Conservation (phyloP, 2,113 vertebrate species). For the Myotis lucifugus region DNA sequence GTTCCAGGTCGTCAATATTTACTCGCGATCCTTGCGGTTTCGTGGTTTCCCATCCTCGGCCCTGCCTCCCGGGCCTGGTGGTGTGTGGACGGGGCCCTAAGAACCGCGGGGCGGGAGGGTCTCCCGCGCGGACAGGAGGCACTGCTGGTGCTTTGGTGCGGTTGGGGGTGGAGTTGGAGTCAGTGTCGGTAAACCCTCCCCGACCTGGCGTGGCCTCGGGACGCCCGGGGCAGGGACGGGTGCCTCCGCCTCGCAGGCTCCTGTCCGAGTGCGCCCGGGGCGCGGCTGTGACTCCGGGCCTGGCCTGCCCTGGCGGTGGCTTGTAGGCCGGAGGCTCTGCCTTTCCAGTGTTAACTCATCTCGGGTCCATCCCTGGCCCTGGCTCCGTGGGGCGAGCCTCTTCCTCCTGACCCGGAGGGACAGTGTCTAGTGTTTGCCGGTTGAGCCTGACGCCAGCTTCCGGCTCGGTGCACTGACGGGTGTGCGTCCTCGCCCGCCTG, state of each 20-base stretch:
- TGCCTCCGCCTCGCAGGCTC: too few relatives aligned
- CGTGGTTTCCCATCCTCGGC: not conserved
- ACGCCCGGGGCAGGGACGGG: too few relatives aligned
- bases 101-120: fast-evolving
- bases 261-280: not conserved
- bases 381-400: too few relatives aligned
- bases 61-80: not conserved
- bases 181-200: too few relatives aligned
- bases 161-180: too few relatives aligned
- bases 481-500: too few relatives aligned
- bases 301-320: too few relatives aligned
- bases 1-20: not conserved
- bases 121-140: not conserved
- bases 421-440: not conserved
- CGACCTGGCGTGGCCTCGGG: too few relatives aligned
- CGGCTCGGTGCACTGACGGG: not conserved
- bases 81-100: not conserved
- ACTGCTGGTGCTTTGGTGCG: too few relatives aligned
- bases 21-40: not conserved
- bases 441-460: not conserved
- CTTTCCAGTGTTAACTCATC: fast-evolving
- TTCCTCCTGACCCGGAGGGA: not conserved
- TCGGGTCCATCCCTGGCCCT: not conserved
- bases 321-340: not conserved
- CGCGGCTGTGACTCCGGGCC: fast-evolving